Evolutionary conservation across 2,113 vertebrate genomes (phyloP).

Genomic region (Rhinogobius similis): DNA sequence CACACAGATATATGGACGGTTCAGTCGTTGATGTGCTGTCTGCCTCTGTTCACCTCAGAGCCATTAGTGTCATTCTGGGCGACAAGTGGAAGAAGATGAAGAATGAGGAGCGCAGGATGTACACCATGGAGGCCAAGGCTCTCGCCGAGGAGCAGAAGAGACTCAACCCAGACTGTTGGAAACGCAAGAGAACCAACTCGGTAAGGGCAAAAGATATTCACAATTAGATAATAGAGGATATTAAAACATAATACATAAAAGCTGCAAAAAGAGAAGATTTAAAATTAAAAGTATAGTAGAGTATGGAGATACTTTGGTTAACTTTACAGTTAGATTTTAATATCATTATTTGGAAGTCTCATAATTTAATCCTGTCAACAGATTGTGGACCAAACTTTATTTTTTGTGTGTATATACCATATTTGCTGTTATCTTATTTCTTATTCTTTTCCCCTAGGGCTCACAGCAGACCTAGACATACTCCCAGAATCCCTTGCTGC

Average conservation of each 20-base stretch:
- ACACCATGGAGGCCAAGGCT: conserved; percentile 97
- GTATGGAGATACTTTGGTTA: no score
- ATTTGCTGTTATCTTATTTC: no score
- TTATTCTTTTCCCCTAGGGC: conserved; percentile 76
- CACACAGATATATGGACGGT: neutral
- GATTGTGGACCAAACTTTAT: no score
- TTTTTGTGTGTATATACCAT: no score
- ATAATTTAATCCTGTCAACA: no score
- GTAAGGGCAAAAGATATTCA: conserved; percentile 71
- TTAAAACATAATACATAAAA: no score
- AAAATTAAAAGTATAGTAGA: no score
- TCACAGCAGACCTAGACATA: conserved; percentile 89
- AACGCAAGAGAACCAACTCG: conserved; percentile 99
- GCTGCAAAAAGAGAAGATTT: no score
- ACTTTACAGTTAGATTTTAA: no score
- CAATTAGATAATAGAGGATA: neutral
- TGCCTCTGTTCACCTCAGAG: conserved; percentile 78
- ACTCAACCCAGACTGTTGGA: conserved; percentile 99
- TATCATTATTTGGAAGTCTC: no score
- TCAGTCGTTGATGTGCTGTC: conserved; percentile 8
- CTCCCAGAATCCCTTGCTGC: conserved; percentile 48
- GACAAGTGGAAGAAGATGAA: conserved; percentile 99
- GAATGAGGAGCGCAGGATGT: conserved; percentile 94
- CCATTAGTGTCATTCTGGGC: conserved; percentile 98
- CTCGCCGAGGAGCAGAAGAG: conserved; percentile 98